Base-by-base conservation (phyloP, 2,888 invertebrate genomes). In the Drosophila demipolita region DNA sequence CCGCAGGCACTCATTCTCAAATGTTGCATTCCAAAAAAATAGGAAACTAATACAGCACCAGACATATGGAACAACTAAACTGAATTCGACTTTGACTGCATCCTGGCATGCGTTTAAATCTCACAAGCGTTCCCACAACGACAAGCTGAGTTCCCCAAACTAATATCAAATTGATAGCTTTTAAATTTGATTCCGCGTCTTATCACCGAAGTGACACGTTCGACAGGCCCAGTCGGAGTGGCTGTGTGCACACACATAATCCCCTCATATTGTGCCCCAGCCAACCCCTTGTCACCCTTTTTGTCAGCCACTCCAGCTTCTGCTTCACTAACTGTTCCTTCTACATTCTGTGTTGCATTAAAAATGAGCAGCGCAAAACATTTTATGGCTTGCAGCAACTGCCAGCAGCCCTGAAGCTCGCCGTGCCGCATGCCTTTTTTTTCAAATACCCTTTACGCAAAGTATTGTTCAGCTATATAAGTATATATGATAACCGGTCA, bases 121-220 rank as follows among this genome's bases (percentile, higher is more conserved):
- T 68, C 53, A 58, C 49, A 76, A 70, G 66, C 70, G 64, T 60
- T 78, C 65, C 73, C 83, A 67, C 60, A 73, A 62, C 73, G 69
- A 60, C 71, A 66, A 78, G 62, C 62, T 49, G 70, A 42, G 72
- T 76, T 86, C 84, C 84, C 87, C 57, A 49, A 82, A 78, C 79
- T 87, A 87, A 87, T 89, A 89, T 90, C 87, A 83, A 85, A 90
- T 90, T 91, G 91, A 91, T 91, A 89, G 90, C 91, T 91, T 91
- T 91, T 89, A 91, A 91, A 91, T 91, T 91, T 91, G 91, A 91
- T 91, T 90, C 83, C 88, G 80, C 84, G 84, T 86, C 90, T 88
- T 91, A 90, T 87, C 90, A 83, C 80, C 80, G 68, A 78, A 76
- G 72, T 80, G 84, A 73, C 74, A 74, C 73, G 66, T 78, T 78